Percentiles rank a stretch among this genome's conserved stretches.
phyloP scores from a whole-genome alignment of 2,888 invertebrate genomes.

The Harpalus rubripes region DNA sequence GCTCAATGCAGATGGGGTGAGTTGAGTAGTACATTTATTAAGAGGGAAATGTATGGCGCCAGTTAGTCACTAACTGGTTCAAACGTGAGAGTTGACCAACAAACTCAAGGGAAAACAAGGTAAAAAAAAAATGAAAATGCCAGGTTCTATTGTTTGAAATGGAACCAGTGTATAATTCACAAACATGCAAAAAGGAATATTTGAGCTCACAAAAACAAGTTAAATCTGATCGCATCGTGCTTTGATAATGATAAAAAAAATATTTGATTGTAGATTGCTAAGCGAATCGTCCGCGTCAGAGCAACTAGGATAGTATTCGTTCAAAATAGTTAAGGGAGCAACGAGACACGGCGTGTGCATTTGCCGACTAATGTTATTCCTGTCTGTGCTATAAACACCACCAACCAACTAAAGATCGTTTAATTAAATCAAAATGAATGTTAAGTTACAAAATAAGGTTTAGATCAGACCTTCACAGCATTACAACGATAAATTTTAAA shows the following conservation, averaged over 20 bases:
- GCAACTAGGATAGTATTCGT: neutral
- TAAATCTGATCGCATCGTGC: too few relatives aligned
- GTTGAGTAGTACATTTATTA: neutral
- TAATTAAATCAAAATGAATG: neutral
- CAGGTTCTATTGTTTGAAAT: neutral
- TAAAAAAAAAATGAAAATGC: neutral
- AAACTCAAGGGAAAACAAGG: neutral
- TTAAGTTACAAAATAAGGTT: neutral
- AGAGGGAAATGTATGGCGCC: neutral
- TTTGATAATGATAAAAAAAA: neutral
- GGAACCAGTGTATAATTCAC: neutral
- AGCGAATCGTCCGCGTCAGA: neutral
- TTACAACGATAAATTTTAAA: neutral
- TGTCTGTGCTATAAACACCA: neutral
- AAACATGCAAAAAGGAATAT: neutral
- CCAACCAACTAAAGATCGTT: too few relatives aligned
- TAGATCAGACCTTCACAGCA: neutral
- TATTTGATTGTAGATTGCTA: neutral
- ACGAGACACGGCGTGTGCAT: neutral
- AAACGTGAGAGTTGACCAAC: neutral
- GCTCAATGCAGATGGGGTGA: neutral
- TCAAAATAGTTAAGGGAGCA: neutral
- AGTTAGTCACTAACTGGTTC: neutral
- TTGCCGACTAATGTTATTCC: neutral
- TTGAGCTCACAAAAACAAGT: neutral